Percentiles rank a stretch among this genome's conserved stretches.
These are phyloP conservation scores for Pecten maximus DNA, from an alignment of 2,888 invertebrate genomes.

Conservation along the genomic window DNA sequence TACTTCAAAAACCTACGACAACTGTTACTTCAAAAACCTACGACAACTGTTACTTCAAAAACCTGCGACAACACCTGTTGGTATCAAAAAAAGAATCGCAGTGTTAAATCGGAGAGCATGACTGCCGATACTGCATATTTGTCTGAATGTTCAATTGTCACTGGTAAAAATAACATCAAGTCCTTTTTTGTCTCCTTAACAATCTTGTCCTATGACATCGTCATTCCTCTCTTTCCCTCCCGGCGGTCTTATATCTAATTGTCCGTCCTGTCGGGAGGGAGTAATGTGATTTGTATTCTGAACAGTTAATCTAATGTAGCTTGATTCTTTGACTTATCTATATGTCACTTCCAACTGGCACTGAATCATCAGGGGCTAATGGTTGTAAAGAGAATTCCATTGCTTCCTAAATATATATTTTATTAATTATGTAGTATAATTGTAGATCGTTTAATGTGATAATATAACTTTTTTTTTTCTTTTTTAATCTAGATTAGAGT, in stretches of 20 bases:
- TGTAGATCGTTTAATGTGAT: not conserved
- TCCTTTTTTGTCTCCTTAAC: not conserved
- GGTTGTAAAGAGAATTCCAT: not conserved
- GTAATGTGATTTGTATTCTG: not conserved
- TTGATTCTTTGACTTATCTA: not conserved
- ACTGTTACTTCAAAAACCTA: no score
- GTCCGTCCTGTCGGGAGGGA: not conserved
- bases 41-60: no score
- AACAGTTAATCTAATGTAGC: not conserved
- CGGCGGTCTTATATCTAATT: not conserved
- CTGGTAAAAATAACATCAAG: not conserved
- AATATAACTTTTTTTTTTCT: not conserved
- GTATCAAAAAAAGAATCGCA: not conserved
- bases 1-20: no score
- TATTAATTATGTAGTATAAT: not conserved
- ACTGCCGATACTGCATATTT: not conserved
- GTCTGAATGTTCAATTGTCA: not conserved
- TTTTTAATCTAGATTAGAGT: not conserved
- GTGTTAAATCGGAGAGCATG: no score
- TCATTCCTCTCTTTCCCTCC: not conserved
- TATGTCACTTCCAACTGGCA: not conserved
- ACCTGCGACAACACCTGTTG: not conserved
- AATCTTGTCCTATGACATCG: not conserved
- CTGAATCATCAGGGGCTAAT: not conserved
- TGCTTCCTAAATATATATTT: not conserved